Evolutionary conservation across 2,797 vertebrate genomes (phyloP).

Genomic region (Pseudomugil gertrudae): DNA sequence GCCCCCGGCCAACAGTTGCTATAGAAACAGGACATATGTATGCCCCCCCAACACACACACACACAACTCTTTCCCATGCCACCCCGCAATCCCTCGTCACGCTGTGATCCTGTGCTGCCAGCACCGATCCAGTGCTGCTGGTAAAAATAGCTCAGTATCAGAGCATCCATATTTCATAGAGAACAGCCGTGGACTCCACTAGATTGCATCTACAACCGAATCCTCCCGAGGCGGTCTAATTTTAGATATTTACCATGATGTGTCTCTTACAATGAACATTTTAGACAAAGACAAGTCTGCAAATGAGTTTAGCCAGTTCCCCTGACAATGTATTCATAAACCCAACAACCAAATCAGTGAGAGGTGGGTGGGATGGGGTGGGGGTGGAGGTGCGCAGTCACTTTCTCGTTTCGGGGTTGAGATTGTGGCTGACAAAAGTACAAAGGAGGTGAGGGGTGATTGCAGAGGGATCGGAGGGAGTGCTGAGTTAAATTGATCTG

Average conservation of each 20-base stretch:
- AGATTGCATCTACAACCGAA: constrained; percentile 63
- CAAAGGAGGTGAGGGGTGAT: constrained; percentile 57
- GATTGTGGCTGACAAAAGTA: constrained; percentile 39
- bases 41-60: constrained; percentile 2
- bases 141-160: constrained; percentile 82
- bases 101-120: constrained; percentile 80
- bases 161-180: constrained; percentile 80
- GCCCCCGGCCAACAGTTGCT: constrained; percentile 78
- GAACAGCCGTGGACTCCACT: constrained; percentile 62
- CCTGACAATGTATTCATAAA: constrained; percentile 39
- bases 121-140: constrained; percentile 71
- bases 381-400: background rate
- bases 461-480: constrained; percentile 60
- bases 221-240: constrained; percentile 50
- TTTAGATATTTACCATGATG: constrained; percentile 54
- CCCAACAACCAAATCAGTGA: constrained; percentile 26
- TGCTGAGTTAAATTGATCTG: constrained; percentile 66
- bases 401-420: constrained; percentile 31
- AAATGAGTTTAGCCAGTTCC: constrained; percentile 41
- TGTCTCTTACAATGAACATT: constrained; percentile 49
- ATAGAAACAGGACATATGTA: constrained; percentile 83
- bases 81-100: constrained; percentile 67
- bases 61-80: constrained; percentile 31
- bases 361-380: too few species aligned
- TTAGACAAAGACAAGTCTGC: constrained; percentile 35